Evolutionary conservation across 2,797 vertebrate species (phyloP), one percentile per base, ranked within the genome.

Genomic region (Pseudopleuronectes americanus): DNA sequence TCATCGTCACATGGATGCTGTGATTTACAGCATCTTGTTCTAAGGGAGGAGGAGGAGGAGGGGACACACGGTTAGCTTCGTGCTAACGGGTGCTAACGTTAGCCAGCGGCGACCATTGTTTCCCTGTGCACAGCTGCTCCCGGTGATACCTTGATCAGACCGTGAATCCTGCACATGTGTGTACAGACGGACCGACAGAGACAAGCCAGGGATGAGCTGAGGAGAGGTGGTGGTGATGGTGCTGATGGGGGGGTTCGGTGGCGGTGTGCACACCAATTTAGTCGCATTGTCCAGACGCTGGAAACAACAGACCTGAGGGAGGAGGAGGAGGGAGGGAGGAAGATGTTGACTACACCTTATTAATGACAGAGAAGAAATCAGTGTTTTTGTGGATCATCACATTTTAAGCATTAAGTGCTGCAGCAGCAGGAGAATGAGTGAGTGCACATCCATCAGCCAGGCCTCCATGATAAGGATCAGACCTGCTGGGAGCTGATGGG

Each of bases 91-190:
- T 26, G 85, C 81, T 87, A 87, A 56, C 62, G 47, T 43, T 81
- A 87, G 87, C 86, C 52, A 33, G 60, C 60, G 4, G 60, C 60
- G 3, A 65, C 88, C 83, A 84, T 90, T 91, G 88, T 91, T 83
- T 75, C 56, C 55, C 76, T 57, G 33, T 4, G 71, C 51, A 71
- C 60, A 62, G 69, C 54, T 72, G 60, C 49, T 24, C 33, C 9
- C 38, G 1, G 4, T 64, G 16, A 64, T 13, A 14, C 36, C 16
- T 2, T 23, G 4, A 49, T 4, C 31, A 23, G 12, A 7, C 9
- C 10, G 3, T 41, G 0, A 3, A 10, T n/a, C 9, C 57, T 17
- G 14, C 2, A 36, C 4, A 8, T 16, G 41, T 21, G 48, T 23
- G 36, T 1, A 13, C 43, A 2, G 6, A 45, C 16, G 36, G 4